Conservation (phyloP, 2,797 vertebrate genomes). For the Intellagama lesueurii region DNA sequence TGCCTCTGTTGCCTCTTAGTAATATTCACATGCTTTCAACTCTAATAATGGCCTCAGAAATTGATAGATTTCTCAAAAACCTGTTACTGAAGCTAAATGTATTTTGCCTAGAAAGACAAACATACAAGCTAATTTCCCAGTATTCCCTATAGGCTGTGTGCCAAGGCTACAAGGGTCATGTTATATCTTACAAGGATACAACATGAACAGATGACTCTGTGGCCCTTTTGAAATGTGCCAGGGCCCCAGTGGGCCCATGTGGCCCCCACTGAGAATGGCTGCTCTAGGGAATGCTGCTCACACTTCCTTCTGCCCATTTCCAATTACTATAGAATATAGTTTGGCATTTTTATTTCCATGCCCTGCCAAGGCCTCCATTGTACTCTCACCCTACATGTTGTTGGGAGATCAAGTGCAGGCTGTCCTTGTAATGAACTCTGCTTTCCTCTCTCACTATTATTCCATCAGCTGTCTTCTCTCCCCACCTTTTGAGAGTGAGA, state of each 20-base stretch:
- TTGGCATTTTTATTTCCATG: slow-evolving; percentile 16
- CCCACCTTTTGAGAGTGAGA: slow-evolving; percentile 6
- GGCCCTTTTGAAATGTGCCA: too few species aligned
- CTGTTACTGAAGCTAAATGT: background rate
- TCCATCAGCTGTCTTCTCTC: background rate
- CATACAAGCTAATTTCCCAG: background rate
- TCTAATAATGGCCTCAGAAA: background rate
- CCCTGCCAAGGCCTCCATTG: background rate
- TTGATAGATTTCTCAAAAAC: background rate
- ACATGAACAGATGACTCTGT: too few species aligned
- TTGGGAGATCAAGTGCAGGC: slow-evolving; percentile 15
- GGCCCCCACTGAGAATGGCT: background rate
- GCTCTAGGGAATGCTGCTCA: background rate
- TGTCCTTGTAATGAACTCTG: slow-evolving; percentile 35
- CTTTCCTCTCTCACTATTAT: slow-evolving; percentile 10
- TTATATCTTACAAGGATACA: too few species aligned
- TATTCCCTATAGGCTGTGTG: background rate
- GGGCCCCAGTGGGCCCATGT: too few species aligned
- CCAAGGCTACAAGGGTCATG: background rate
- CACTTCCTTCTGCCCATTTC: slow-evolving; percentile 35
- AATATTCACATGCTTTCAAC: too few species aligned
- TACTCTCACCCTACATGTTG: background rate
- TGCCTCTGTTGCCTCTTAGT: too few species aligned
- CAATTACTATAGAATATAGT: background rate
- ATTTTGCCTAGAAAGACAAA: slow-evolving; percentile 12